phyloP scores from a whole-genome alignment of 2,797 vertebrate species.

The Cirrhinus mrigala region DNA sequence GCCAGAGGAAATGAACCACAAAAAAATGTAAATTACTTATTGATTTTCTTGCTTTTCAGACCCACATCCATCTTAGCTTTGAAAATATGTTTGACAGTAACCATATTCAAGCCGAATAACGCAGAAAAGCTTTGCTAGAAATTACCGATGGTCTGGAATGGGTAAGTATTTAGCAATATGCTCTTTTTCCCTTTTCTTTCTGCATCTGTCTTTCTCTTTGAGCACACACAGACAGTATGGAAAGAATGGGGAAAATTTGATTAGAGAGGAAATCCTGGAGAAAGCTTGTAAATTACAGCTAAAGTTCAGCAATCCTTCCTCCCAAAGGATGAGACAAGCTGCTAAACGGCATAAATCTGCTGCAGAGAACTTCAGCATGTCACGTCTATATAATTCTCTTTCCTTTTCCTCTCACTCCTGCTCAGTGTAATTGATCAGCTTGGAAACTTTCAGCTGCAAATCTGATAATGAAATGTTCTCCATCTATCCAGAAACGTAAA shows the following conservation, averaged over 20 bases:
- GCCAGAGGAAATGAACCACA: conserved; percentile 57
- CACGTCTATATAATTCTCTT: conserved; percentile 52
- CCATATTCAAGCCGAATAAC: conserved; percentile 51
- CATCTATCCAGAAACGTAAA: neutral
- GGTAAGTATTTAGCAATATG: conserved; percentile 19
- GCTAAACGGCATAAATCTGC: conserved; percentile 59
- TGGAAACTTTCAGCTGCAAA: neutral
- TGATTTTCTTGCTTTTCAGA: conserved; percentile 50
- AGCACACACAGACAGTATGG: conserved; percentile 37
- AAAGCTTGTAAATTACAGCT: conserved; percentile 60
- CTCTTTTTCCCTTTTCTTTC: conserved; percentile 22
- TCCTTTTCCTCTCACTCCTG: neutral
- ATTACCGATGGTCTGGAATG: conserved; percentile 43
- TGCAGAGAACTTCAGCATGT: conserved; percentile 35
- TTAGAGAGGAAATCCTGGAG: conserved; percentile 59
- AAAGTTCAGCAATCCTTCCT: conserved; percentile 62
- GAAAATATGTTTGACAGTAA: conserved; percentile 46
- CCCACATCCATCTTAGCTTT: conserved; percentile 50
- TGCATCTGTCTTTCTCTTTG: conserved; percentile 45
- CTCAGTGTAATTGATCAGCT: conserved; percentile 24
- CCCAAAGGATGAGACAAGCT: conserved; percentile 52
- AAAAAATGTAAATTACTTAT: conserved; percentile 62
- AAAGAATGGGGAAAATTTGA: conserved; percentile 55
- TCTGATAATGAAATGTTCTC: conserved; percentile 2
- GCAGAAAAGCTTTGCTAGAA: conserved; percentile 42